Percentiles rank a stretch among this genome's conserved stretches.
Conservation (phyloP, 2,797 vertebrate species). For the Crenuchus spilurus region DNA sequence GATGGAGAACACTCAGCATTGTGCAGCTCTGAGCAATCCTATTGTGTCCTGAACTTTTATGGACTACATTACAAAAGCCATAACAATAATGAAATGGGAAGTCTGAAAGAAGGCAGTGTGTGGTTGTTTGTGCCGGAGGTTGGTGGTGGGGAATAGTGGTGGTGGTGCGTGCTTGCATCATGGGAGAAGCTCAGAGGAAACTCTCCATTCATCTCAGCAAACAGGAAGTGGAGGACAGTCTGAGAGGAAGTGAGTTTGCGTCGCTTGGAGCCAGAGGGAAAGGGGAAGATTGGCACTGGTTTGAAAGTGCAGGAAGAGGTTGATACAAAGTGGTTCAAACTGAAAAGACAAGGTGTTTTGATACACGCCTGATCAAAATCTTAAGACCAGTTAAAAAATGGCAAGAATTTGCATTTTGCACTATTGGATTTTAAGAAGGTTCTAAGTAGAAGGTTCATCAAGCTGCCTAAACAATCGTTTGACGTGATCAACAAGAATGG, state of each 20-base stretch:
- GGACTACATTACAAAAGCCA: constrained; percentile 41
- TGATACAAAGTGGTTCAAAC: no score
- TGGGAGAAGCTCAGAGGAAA: constrained; percentile 67
- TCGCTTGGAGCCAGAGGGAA: constrained; percentile 27
- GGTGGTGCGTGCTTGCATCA: constrained; percentile 63
- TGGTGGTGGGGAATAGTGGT: constrained; percentile 1
- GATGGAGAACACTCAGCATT: constrained; percentile 56
- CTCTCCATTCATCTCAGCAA: constrained; percentile 74
- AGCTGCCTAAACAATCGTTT: no score
- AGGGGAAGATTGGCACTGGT: background rate
- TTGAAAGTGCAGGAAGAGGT: constrained; percentile 15
- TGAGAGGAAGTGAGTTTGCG: constrained; percentile 69
- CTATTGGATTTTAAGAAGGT: no score
- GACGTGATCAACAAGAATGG: no score
- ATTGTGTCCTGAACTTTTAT: constrained; percentile 66
- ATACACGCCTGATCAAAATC: no score
- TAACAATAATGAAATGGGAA: constrained; percentile 53
- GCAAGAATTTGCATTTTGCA: no score
- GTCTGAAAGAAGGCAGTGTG: constrained; percentile 59
- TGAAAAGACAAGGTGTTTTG: no score
- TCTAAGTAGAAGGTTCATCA: no score
- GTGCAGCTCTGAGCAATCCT: constrained; percentile 74
- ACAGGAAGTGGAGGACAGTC: constrained; percentile 74
- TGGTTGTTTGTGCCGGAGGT: constrained; percentile 50
- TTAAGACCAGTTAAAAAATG: no score